A percentile compares a stretch with the other conserved stretches of the same genome.
phyloP scores from a whole-genome alignment of 1,140 invertebrate species.

The Drosophila paulistorum region DNA sequence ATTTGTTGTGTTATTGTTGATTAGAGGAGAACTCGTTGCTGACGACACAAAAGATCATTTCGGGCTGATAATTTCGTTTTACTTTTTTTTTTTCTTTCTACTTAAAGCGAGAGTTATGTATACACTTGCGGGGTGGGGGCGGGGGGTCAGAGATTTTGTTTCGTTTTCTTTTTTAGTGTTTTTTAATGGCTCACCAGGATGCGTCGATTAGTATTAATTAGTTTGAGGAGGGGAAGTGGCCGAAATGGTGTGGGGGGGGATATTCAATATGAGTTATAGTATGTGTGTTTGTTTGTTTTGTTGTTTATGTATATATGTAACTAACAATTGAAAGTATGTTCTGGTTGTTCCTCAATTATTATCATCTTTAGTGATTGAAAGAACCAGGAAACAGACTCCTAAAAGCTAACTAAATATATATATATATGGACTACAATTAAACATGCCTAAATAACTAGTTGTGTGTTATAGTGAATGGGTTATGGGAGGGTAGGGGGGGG shows the following conservation, averaged over 20 bases:
- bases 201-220: conserved; percentile 49
- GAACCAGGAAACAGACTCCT: conserved; percentile 68
- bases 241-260: neutral
- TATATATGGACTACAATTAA: conserved; percentile 62
- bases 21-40: conserved; percentile 57
- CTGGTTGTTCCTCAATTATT: conserved; percentile 17
- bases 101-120: conserved; percentile 58
- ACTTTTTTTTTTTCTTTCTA: conserved; percentile 32
- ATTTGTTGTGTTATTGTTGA: conserved; percentile 50
- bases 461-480: conserved; percentile 22
- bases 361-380: conserved; percentile 35
- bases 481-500: conserved; percentile 6
- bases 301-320: conserved; percentile 25
- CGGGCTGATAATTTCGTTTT: conserved; percentile 56
- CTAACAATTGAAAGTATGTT: conserved; percentile 59
- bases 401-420: conserved; percentile 64
- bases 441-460: conserved; percentile 59
- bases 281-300: conserved; percentile 30
- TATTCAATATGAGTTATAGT: conserved; percentile 38
- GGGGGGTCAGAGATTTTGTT: conserved; percentile 14
- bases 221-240: too few relatives aligned
- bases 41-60: conserved; percentile 64
- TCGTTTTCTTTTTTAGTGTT: neutral
- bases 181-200: conserved; percentile 64
- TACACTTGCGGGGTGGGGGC: conserved; percentile 31